Evolutionary conservation across 2,888 invertebrate genomes (phyloP), one percentile per base, ranked within the genome.

Genomic region (Polymixis lichenea): DNA sequence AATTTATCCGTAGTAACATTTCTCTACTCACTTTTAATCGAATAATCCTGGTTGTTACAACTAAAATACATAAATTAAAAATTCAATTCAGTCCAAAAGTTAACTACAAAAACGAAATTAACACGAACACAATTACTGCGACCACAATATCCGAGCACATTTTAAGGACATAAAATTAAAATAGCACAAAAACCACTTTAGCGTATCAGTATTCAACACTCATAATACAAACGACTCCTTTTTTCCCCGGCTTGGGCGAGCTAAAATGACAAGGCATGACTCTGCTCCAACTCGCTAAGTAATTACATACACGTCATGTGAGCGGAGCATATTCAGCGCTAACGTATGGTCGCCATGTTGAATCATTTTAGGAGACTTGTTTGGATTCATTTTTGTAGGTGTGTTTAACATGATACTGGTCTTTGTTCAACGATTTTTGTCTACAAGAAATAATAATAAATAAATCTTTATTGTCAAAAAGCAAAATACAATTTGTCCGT

Each of bases 241-340:
- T 91, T 90, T 86, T 86, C 88, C 86, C 78, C 82, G 82, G 84
- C 82, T 84, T 72, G 84, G 84, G 81, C 89, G 89, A 90, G 92
- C 93, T 92, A 91, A 95, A 95, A 95, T 96, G 96, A 95, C 95
- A 95, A 90, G 91, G 96, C 95, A 95, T 95, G 95, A 96, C 94
- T 93, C 83, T 92, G 95, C 95, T 91, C 89, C 92, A 88, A 90
- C 90, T 89, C 89, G 89, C 92, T 95, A 95, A 96, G 96, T 96
- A 95, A 95, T 95, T 95, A 95, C 95, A 93, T 93, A 93, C 94
- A 92, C 94, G 95, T 95, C 94, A 95, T 93, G 93, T 90, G 91
- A 92, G 90, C 82, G 88, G 87, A 91, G 90, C 91, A 89, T 90
- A 90, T 86, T 92, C 89, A 81, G 82, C 87, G 88, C 56, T 79